Evolutionary conservation across 2,797 vertebrate species (phyloP).

Genomic region (Scomberomorus guttatus): DNA sequence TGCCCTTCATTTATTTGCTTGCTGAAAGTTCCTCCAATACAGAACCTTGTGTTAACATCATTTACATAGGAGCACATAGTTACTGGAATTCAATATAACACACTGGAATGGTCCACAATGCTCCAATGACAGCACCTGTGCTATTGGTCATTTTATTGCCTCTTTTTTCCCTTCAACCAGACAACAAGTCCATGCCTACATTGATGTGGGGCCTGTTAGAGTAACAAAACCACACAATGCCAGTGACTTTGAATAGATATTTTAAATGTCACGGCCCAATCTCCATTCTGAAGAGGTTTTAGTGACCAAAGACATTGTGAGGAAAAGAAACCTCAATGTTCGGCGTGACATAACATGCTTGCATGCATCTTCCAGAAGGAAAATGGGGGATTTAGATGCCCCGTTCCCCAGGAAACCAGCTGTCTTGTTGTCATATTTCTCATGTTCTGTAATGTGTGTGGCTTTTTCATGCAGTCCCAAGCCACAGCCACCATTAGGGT

Average conservation of each 20-base stretch:
- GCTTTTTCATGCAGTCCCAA: slow-evolving; percentile 67
- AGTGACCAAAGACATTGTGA: slow-evolving; percentile 25
- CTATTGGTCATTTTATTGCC: slow-evolving; percentile 18
- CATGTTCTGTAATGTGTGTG: slow-evolving; percentile 68
- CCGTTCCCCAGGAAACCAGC: slow-evolving; percentile 68
- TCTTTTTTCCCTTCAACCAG: slow-evolving; percentile 26
- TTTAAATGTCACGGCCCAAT: slow-evolving; percentile 59
- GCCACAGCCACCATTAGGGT: slow-evolving; percentile 73
- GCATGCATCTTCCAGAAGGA: slow-evolving; percentile 38
- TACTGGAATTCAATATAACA: slow-evolving; percentile 69
- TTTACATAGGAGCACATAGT: slow-evolving; percentile 53
- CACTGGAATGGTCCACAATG: slow-evolving; percentile 37
- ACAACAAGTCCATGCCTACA: slow-evolving; percentile 41
- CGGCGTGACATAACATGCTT: slow-evolving; percentile 46
- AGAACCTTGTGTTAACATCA: slow-evolving; percentile 55
- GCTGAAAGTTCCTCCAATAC: slow-evolving; percentile 63
- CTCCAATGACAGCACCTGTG: slow-evolving; percentile 50
- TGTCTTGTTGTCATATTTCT: slow-evolving; percentile 74
- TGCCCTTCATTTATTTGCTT: slow-evolving; percentile 70
- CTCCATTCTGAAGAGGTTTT: slow-evolving; percentile 33
- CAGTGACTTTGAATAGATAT: slow-evolving; percentile 50
- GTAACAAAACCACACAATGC: slow-evolving; percentile 31
- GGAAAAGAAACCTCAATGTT: slow-evolving; percentile 41
- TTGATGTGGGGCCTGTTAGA: slow-evolving; percentile 40
- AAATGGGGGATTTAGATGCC: slow-evolving; percentile 41